phyloP scores from a whole-genome alignment of 2,888 invertebrate genomes.

The Eilema sororculum region DNA sequence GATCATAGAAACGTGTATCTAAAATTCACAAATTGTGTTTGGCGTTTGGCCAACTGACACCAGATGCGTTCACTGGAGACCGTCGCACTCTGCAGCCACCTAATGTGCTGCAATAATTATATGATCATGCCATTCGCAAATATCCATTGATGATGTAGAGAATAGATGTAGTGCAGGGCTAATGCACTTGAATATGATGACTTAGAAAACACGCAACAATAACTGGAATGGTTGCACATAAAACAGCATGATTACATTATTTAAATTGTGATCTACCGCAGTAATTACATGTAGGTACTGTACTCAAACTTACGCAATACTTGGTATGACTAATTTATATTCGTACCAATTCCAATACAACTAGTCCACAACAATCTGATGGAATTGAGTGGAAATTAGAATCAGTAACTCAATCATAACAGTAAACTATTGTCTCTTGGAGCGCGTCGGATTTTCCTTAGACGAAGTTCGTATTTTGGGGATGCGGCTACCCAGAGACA shows the following conservation, averaged over 20 bases:
- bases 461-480: background rate
- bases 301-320: background rate
- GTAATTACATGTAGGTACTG: no score
- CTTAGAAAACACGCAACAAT: no score
- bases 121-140: background rate
- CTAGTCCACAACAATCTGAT: background rate
- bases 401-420: constrained; percentile 9
- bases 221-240: no score
- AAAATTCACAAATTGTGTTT: constrained; percentile 47
- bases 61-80: constrained; percentile 50
- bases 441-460: background rate
- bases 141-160: background rate
- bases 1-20: constrained; percentile 38
- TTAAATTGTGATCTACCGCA: no score
- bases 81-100: constrained; percentile 21
- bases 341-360: background rate
- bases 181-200: no score
- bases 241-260: no score
- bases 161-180: no score
- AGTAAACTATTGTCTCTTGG: background rate
- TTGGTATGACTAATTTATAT: background rate
- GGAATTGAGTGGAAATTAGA: background rate
- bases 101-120: constrained; percentile 14
- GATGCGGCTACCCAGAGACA: background rate
- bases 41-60: constrained; percentile 48